These are phyloP conservation scores for Eurystomus glaucurus DNA, from an alignment of 2,797 vertebrate species.

Conservation along the genomic window DNA sequence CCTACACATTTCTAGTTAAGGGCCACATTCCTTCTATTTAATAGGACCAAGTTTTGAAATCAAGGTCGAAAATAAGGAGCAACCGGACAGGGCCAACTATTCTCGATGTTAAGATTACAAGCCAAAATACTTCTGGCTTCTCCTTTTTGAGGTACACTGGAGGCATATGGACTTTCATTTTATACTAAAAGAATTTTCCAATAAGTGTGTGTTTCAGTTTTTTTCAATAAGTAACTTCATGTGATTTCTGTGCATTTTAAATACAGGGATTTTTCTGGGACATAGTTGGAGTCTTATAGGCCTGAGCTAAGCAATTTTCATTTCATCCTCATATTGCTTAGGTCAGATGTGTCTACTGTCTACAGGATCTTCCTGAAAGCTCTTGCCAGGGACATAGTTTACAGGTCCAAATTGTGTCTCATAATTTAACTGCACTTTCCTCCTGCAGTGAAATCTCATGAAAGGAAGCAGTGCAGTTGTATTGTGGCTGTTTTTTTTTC, in stretches of 20 bases:
- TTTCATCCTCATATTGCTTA: background rate
- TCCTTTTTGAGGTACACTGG: background rate
- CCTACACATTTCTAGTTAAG: background rate
- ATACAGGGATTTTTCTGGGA: background rate
- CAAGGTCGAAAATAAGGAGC: background rate
- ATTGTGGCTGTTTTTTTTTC: background rate
- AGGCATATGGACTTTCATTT: background rate
- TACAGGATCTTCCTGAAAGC: background rate
- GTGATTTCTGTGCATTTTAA: background rate
- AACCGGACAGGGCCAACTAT: background rate
- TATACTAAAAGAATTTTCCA: background rate
- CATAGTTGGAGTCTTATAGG: background rate
- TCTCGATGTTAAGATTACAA: background rate
- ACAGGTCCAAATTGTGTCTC: background rate
- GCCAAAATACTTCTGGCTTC: background rate
- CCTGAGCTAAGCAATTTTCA: background rate
- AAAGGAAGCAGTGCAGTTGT: background rate
- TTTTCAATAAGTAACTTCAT: background rate
- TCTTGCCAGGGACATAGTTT: background rate
- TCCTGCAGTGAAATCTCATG: background rate
- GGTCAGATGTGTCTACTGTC: background rate
- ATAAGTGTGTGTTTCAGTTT: background rate
- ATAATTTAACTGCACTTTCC: background rate
- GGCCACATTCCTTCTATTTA: background rate
- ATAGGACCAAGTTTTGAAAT: background rate